These are phyloP conservation scores for Neomicropteryx cornuta DNA, from an alignment of 1,140 invertebrate species.

Conservation along the genomic window DNA sequence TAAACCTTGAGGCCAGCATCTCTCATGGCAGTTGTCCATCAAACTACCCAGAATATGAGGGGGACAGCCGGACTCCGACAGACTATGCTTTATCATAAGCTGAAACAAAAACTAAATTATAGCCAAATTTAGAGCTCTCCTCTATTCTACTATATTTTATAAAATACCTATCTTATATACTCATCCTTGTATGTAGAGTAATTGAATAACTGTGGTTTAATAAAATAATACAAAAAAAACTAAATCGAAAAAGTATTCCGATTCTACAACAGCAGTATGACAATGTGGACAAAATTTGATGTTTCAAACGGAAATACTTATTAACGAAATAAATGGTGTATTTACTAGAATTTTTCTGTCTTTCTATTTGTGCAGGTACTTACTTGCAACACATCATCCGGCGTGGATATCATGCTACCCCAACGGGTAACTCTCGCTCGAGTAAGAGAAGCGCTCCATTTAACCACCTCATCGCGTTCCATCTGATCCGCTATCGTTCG, in stretches of 20 bases:
- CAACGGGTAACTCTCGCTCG: constrained; percentile 84
- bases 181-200: background rate
- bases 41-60: constrained; percentile 85
- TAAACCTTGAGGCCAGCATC: constrained; percentile 86
- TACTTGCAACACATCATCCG: constrained; percentile 86
- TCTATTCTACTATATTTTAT: background rate
- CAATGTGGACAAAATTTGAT: background rate
- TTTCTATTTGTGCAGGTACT: too few relatives aligned
- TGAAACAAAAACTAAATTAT: constrained; percentile 34
- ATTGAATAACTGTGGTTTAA: background rate
- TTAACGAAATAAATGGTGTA: too few relatives aligned
- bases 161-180: background rate
- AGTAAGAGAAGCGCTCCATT: constrained; percentile 79
- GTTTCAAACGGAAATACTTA: too few relatives aligned
- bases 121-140: too few relatives aligned
- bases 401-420: constrained; percentile 97
- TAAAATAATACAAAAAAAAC: constrained; percentile 5
- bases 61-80: constrained; percentile 88
- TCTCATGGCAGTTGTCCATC: constrained; percentile 95
- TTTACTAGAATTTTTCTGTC: too few relatives aligned
- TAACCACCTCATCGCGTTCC: constrained; percentile 85
- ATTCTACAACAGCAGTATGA: too few relatives aligned
- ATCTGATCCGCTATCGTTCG: constrained; percentile 82
- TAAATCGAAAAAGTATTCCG: background rate
- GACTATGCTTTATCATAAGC: constrained; percentile 82